phyloP scores from a whole-genome alignment of 1,140 invertebrate genomes.

The Heterodera schachtii region DNA sequence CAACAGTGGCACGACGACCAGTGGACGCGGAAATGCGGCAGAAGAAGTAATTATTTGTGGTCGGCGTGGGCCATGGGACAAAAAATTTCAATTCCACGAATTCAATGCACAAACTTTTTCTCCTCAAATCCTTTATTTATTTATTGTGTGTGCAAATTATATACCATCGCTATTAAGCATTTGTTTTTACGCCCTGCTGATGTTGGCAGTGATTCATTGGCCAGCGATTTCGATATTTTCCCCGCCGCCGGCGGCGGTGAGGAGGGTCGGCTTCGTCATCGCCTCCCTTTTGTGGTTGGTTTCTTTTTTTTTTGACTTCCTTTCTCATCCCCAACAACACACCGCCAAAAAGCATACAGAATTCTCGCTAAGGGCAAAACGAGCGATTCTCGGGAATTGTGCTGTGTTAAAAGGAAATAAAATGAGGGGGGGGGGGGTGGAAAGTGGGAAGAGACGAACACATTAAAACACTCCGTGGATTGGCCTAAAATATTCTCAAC shows the following conservation, averaged over 20 bases:
- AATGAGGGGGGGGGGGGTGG: too few relatives aligned
- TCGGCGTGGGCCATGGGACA: too few relatives aligned
- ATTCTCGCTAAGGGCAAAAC: not conserved
- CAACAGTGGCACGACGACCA: not conserved
- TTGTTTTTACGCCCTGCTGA: conserved; percentile 9
- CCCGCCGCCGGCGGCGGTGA: not conserved
- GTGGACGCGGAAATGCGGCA: not conserved
- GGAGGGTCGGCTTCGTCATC: not conserved
- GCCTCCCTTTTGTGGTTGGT: not conserved
- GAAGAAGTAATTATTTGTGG: too few relatives aligned
- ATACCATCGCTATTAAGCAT: conserved; percentile 1
- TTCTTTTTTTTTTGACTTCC: not conserved
- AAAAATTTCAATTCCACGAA: too few relatives aligned
- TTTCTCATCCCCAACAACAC: not conserved
- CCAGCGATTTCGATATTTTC: conserved; percentile 5
- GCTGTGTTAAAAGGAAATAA: not conserved
- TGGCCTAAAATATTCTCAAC: too few relatives aligned
- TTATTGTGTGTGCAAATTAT: too few relatives aligned
- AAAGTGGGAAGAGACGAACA: not conserved
- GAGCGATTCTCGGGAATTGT: too few relatives aligned
- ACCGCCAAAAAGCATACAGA: not conserved
- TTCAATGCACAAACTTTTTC: too few relatives aligned
- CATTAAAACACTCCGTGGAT: not conserved
- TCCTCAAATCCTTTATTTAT: too few relatives aligned
- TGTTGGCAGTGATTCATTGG: conserved; percentile 1